Percentiles rank a stretch among this genome's conserved stretches.
phyloP scores from a whole-genome alignment of 1,140 invertebrate species.

The Apocrypta bakeri region DNA sequence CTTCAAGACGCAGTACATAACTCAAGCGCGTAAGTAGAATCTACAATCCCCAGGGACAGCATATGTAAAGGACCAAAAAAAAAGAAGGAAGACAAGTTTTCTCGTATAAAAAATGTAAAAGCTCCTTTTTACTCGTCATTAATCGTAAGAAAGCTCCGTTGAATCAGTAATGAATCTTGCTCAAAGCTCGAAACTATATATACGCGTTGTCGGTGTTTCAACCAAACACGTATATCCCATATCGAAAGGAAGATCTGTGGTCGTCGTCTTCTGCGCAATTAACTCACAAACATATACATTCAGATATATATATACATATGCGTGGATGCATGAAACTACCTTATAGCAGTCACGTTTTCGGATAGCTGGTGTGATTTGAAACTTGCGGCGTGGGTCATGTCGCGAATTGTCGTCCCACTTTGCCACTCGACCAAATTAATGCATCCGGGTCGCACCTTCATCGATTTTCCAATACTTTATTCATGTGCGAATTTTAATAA shows the following conservation, averaged over 20 bases:
- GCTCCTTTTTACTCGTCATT: no score
- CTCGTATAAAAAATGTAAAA: no score
- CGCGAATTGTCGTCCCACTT: background rate
- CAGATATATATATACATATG: background rate
- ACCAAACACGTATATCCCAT: background rate
- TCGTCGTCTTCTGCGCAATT: background rate
- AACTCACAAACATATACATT: background rate
- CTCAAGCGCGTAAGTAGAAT: background rate
- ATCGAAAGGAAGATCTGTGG: background rate
- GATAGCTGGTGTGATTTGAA: background rate
- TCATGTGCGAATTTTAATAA: background rate
- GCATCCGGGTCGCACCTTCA: background rate
- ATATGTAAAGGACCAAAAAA: background rate
- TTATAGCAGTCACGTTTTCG: background rate
- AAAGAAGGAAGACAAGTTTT: background rate
- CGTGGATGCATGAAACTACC: background rate
- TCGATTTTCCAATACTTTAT: background rate
- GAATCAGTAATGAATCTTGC: no score
- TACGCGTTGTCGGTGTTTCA: background rate
- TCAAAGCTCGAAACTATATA: background rate
- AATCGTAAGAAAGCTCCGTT: background rate
- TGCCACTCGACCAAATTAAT: background rate
- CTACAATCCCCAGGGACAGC: background rate
- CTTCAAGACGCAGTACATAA: conserved; percentile 38
- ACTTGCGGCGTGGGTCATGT: background rate